phyloP scores from a whole-genome alignment of 2,797 vertebrate genomes.

The Threskiornis aethiopicus region DNA sequence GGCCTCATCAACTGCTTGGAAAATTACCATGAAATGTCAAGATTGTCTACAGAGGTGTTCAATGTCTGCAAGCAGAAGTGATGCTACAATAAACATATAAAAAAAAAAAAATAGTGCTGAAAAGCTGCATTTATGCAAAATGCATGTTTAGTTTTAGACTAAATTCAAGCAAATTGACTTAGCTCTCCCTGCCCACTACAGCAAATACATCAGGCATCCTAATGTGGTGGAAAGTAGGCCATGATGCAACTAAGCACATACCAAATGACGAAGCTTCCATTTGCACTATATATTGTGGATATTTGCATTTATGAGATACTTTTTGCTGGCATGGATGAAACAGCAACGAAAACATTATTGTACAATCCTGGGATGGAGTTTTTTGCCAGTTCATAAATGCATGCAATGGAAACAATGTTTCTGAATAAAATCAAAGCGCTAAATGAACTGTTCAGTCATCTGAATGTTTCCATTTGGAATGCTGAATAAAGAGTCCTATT shows the following conservation, averaged over 20 bases:
- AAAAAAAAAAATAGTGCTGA: neutral
- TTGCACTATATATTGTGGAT: constrained; percentile 15
- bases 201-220: neutral
- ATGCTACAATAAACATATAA: neutral
- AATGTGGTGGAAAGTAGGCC: constrained; percentile 36
- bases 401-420: constrained; percentile 37
- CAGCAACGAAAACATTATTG: constrained; percentile 42
- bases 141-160: constrained; percentile 13
- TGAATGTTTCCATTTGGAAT: constrained; percentile 22
- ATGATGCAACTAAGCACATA: neutral
- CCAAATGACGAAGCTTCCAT: neutral
- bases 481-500: constrained; percentile 8
- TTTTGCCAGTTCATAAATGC: constrained; percentile 68
- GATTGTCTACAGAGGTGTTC: neutral
- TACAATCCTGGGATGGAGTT: constrained; percentile 11
- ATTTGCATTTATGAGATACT: constrained; percentile 35
- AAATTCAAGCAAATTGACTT: neutral
- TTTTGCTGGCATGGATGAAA: constrained; percentile 52
- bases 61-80: neutral
- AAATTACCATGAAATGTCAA: neutral
- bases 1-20: neutral
- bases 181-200: neutral
- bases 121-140: neutral
- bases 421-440: constrained; percentile 46
- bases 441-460: constrained; percentile 18